Evolutionary conservation across 2,888 invertebrate genomes (phyloP), one percentile per base, ranked within the genome.

Genomic region (Torymus tubicola): DNA sequence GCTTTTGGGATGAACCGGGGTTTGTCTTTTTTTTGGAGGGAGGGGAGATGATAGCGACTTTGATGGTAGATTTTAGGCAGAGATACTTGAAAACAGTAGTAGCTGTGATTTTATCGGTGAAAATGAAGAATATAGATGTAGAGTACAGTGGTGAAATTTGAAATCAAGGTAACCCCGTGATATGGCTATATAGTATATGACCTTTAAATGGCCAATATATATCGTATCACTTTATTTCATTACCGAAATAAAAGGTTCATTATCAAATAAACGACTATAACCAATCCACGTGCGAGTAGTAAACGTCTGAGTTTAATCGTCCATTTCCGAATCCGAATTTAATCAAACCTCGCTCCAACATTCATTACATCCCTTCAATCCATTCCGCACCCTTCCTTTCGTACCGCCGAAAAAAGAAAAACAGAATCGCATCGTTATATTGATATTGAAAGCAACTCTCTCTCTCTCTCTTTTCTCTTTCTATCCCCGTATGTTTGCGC

Each of bases 401-500:
- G 12, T n/a, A n/a, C 13, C 11, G 13, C n/a, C 50, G 31, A 69
- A 52, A 42, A 67, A 53, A 53, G 50, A 55, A 64, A 53, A 77
- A 63, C 14, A 50, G 18, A 42, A 50, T 21, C 14, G n/a, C 55
- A 12, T 78, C 21, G 67, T 50, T 58, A 57, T 67, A 76, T 80
- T 76, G 70, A 61, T 80, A 80, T 80, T 71, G 71, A 71, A 67
- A 71, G 75, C 71, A 65, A 67, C 71, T 71, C 65, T 52, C 58
- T 31, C 55, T 24, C n/a, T 58, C 50, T 58, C 69, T 42, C 58
- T 2, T 8, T 3, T 57, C 42, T 24, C 55, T 24, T 13, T 18
- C 8, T 42, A 3, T 14, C 11, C 55, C 16, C 13, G 2, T 50
- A 14, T 63, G 14, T 76, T 72, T 76, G 67, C 76, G 63, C 76